Evolutionary conservation across 23 tunicate genomes (phyloP), one percentile per base, ranked within the genome.

Genomic region (Aplidium turbinatum): DNA sequence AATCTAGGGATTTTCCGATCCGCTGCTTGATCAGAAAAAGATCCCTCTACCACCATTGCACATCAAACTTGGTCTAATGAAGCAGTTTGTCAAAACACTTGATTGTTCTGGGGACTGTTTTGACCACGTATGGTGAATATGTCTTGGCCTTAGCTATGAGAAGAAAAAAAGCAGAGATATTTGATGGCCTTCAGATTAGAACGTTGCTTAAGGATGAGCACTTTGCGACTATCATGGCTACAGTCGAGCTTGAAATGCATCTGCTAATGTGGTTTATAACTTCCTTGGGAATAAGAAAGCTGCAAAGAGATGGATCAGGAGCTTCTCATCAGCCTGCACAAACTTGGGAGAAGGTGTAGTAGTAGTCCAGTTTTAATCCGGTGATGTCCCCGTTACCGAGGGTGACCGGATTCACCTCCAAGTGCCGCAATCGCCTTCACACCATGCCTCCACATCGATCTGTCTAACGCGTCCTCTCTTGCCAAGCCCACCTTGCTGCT

Each of bases 91-190:
- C 22, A 24, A 71, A 30, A 36, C 52, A 20, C 31, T 71, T 19
- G 62, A 71, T 47, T 31, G 32, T 47, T 40, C 47, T 7, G 77
- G 77, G 25, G 77, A 71, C 0, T 50, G 77, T 39, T 71, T 71
- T 27, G 48, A 71, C n/a, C 48, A 71, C 61, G 0, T 71, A 13
- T 48, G 61, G 11, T 13, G 21, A 28, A 50, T 1, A 61, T 71
- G 47, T 40, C 62, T 34, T 60, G 4, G 38, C 22, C 38, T 50
- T 0, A 35, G 1, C 5, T 30, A 71, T 1, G 77, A 50, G 28
- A 71, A 65, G n/a, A 65, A 65, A 36, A 24, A 65, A 65, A 71
- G 77, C 77, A 27, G 62, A 61, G n/a, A 48, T 71, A 23, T 71
- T 71, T 30, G 38, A 48, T 48, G 77, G 77, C 13, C 62, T 38